These are phyloP conservation scores for Paracentrotus lividus DNA, from an alignment of 53 echinoderm and acorn worm species.

Conservation along the genomic window DNA sequence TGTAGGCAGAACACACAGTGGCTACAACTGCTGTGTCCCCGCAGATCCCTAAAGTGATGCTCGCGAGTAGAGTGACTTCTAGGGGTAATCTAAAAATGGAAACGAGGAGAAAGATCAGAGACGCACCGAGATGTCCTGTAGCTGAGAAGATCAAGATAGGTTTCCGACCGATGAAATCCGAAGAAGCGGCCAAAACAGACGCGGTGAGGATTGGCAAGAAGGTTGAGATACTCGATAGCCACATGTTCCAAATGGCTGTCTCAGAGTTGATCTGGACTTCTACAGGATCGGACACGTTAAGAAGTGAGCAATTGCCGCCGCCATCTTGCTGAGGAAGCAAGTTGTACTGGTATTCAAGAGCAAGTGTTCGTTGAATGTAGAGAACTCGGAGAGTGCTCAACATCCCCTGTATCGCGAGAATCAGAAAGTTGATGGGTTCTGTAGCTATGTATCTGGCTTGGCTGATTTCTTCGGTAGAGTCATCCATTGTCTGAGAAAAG, in stretches of 20 bases:
- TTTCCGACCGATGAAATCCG: conserved; percentile 72
- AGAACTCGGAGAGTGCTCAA: conserved; percentile 63
- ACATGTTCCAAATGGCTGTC: conserved; percentile 68
- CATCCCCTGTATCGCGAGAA: conserved; percentile 72
- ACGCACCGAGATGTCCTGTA: conserved; percentile 69
- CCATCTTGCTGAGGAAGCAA: conserved; percentile 19
- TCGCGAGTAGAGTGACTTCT: conserved; percentile 20
- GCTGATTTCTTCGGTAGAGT: not conserved
- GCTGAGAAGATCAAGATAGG: conserved; percentile 67
- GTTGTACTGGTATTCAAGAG: conserved; percentile 45
- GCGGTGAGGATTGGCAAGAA: conserved; percentile 64
- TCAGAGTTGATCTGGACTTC: conserved; percentile 68
- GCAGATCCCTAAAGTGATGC: conserved; percentile 63
- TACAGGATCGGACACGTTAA: conserved; percentile 46
- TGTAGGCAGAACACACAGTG: conserved; percentile 61
- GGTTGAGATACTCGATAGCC: conserved; percentile 62
- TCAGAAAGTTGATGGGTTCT: conserved; percentile 72
- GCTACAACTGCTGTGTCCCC: conserved; percentile 61
- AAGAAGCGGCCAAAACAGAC: conserved; percentile 51
- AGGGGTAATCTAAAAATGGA: conserved; percentile 44
- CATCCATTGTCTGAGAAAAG: too few relatives aligned
- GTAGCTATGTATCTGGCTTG: conserved; percentile 55
- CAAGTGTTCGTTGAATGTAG: conserved; percentile 63
- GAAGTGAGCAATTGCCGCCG: conserved; percentile 29
- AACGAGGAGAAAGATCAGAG: conserved; percentile 51